Percentiles rank a stretch among this genome's conserved stretches.
These are phyloP conservation scores for Amblyopsis hoosieri DNA, from an alignment of 2,797 vertebrate species.

Conservation along the genomic window DNA sequence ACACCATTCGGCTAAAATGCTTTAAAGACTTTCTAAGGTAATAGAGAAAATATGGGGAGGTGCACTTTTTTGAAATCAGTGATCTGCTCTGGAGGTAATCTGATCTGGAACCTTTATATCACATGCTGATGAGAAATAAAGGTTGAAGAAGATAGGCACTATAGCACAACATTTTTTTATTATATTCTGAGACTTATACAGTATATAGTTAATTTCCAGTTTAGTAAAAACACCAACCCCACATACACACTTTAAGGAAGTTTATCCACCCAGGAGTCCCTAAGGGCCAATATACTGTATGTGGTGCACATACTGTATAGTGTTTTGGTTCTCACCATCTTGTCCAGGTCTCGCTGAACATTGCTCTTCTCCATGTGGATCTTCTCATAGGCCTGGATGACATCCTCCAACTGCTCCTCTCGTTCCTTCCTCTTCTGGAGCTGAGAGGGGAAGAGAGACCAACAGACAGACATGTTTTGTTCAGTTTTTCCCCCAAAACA, in stretches of 20 bases:
- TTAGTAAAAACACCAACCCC: too few relatives aligned
- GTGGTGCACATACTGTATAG: background rate
- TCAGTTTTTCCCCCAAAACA: background rate
- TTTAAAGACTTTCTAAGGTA: constrained; percentile 1
- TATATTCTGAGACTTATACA: too few relatives aligned
- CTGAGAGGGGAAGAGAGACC: constrained; percentile 57
- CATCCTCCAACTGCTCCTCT: constrained; percentile 94
- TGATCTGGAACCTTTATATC: too few relatives aligned
- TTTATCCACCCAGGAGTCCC: too few relatives aligned
- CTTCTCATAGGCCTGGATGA: constrained; percentile 97
- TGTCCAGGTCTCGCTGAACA: constrained; percentile 92
- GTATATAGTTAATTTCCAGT: too few relatives aligned
- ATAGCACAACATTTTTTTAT: too few relatives aligned
- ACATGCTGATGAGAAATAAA: too few relatives aligned
- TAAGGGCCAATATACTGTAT: background rate
- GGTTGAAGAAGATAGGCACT: too few relatives aligned
- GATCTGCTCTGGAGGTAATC: too few relatives aligned
- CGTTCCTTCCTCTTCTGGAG: constrained; percentile 94
- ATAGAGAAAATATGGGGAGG: constrained; percentile 9
- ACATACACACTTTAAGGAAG: too few relatives aligned
- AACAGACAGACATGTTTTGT: constrained; percentile 4
- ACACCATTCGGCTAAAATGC: background rate
- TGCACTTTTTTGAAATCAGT: constrained; percentile 16
- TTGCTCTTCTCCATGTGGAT: constrained; percentile 94
- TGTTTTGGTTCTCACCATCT: constrained; percentile 82